Conservation (phyloP, 2,888 invertebrate species). For the Megastigmus dorsalis region DNA sequence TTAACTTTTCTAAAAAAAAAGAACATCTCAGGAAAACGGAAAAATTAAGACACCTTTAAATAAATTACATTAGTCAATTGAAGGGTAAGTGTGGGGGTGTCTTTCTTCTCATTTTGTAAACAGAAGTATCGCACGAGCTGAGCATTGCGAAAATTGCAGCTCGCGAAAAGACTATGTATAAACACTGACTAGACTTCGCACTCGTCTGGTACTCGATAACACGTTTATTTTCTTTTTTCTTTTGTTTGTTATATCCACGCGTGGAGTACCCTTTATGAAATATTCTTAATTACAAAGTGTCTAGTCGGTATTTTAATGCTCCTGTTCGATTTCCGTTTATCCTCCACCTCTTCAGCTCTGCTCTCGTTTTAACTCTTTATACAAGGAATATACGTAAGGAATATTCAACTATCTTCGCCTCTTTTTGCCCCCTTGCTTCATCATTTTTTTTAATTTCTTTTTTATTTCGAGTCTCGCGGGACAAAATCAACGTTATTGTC, state of each 20-base stretch:
- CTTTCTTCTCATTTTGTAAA: too few species aligned
- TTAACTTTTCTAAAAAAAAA: conserved; percentile 20
- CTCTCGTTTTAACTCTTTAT: conserved; percentile 28
- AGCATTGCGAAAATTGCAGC: not conserved
- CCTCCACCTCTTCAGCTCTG: conserved; percentile 2
- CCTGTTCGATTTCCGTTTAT: not conserved
- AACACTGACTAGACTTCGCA: conserved; percentile 66
- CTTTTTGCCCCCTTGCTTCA: too few species aligned
- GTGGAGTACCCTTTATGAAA: conserved; percentile 54
- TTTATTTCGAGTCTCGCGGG: not conserved
- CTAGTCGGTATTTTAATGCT: conserved; percentile 35
- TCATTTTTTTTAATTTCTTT: conserved; percentile 13
- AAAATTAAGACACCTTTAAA: not conserved
- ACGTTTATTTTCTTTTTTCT: too few species aligned
- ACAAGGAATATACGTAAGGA: conserved; percentile 41
- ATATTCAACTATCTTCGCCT: too few species aligned
- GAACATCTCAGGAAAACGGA: not conserved
- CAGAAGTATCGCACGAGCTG: too few species aligned
- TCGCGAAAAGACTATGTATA: conserved; percentile 22
- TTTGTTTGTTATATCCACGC: too few species aligned
- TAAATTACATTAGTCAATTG: not conserved
- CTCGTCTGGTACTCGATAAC: conserved; percentile 58
- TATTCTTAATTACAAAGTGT: conserved; percentile 43
- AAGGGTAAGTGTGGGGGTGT: too few species aligned
- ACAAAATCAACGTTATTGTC: not conserved